Evolutionary conservation across 2,888 invertebrate genomes (phyloP).

Genomic region (Sialis fuliginosa): DNA sequence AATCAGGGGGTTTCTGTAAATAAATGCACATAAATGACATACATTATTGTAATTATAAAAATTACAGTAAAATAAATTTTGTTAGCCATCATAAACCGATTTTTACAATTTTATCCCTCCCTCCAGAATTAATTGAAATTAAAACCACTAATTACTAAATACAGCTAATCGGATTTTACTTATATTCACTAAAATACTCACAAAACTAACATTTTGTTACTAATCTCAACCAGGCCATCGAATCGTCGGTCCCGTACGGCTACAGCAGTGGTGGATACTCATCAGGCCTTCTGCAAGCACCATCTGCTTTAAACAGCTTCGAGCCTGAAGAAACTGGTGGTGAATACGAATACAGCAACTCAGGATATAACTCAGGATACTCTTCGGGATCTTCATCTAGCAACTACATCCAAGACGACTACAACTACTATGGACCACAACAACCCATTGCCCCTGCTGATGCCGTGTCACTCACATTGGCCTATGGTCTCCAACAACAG

Average conservation of each 20-base stretch:
- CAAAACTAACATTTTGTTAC: neutral
- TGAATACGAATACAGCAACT: constrained; percentile 4
- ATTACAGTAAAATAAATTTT: no score
- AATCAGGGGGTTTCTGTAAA: no score
- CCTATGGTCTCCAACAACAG: constrained; percentile 23
- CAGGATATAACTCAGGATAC: neutral
- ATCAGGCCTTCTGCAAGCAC: constrained; percentile 1
- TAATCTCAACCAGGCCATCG: neutral
- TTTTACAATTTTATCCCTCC: neutral
- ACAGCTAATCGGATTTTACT: neutral
- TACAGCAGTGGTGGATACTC: neutral
- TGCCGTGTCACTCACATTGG: constrained; percentile 28
- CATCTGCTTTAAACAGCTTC: constrained; percentile 4
- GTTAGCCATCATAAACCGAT: no score
- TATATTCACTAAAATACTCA: neutral
- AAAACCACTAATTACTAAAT: neutral
- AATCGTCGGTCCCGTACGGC: constrained; percentile 1
- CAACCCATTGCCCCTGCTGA: constrained; percentile 22
- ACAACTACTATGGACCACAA: constrained; percentile 5
- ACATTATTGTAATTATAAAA: no score
- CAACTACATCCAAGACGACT: constrained; percentile 5
- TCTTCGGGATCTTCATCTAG: neutral
- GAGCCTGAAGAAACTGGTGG: constrained; percentile 6
- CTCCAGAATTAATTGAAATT: neutral
- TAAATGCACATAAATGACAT: no score